Evolutionary conservation across 2,888 invertebrate genomes (phyloP), one percentile per base, ranked within the genome.

Genomic region (Eupithecia vulgata): DNA sequence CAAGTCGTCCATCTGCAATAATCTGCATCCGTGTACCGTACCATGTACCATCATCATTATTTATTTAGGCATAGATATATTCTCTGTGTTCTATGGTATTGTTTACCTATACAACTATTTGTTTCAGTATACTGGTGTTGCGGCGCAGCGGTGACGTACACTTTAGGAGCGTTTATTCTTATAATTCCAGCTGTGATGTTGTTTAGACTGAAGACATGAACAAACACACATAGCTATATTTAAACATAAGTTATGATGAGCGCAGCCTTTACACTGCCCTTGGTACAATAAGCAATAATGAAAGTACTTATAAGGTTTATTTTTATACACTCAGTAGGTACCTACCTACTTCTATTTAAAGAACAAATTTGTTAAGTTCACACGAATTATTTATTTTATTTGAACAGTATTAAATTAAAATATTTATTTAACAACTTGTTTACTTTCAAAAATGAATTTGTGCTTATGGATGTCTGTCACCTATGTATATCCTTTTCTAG

Each of bases 61-160:
- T n/a, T n/a, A n/a, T n/a, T n/a, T 30, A 30, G 1, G 30, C 4
- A 30, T 30, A 30, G 30, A 30, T 30, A n/a, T n/a, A n/a, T 30
- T 3, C 30, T 30, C 30, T 30, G 30, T 30, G 4, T 30, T 13
- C 12, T 17, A 45, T 45, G 17, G 17, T 45, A n/a, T 48, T 48
- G n/a, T 48, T 48, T 48, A 48, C 48, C 48, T 48, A n/a, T n/a
- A 30, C 15, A 61, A 62, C 35, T 80, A 17, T 71, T 71, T 21
- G 66, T 88, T 90, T 67, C 89, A 97, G 97, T 97, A 37, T 99
- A 98, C 93, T 99, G 99, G 99, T 96, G 97, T 86, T 95, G 97
- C 71, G 99, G 99, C 10, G 97, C 99, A 6, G 95, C 95, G 71
- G 88, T 95, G 21, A 98, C 98, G 0, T 99, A 99, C 88, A 93